phyloP scores from a whole-genome alignment of 2,113 vertebrate genomes.

The Macquaria ambigua region DNA sequence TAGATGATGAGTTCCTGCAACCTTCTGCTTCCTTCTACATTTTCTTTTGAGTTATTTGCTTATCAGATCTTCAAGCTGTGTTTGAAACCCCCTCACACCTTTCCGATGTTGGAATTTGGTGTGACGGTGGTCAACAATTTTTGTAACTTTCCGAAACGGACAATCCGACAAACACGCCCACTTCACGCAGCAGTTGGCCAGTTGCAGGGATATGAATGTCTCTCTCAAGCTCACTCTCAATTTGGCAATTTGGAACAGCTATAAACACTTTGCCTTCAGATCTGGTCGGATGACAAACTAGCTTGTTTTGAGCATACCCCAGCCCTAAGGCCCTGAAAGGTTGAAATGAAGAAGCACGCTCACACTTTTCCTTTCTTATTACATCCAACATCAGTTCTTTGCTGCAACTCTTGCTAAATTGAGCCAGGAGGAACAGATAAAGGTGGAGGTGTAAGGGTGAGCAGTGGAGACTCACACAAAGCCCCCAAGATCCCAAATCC shows the following conservation, averaged over 20 bases:
- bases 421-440: neutral
- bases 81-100: too few species aligned
- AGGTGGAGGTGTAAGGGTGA: constrained; percentile 5
- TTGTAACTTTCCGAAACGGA: neutral
- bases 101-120: neutral
- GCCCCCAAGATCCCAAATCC: constrained; percentile 24
- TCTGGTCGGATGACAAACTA: neutral
- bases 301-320: neutral
- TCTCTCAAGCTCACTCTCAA: neutral
- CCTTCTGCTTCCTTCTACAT: neutral
- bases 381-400: neutral
- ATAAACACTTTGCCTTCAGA: neutral
- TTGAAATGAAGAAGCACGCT: neutral
- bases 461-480: constrained; percentile 22
- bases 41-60: neutral
- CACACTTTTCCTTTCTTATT: constrained; percentile 13
- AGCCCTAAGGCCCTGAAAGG: neutral
- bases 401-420: neutral
- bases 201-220: neutral
- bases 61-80: too few species aligned
- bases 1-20: neutral
- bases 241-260: neutral
- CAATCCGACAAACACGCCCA: neutral
- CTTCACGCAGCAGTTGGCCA: neutral
- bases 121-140: too few species aligned